These are phyloP conservation scores for Malurus splendens DNA, from an alignment of 2,797 vertebrate species.

Conservation along the genomic window DNA sequence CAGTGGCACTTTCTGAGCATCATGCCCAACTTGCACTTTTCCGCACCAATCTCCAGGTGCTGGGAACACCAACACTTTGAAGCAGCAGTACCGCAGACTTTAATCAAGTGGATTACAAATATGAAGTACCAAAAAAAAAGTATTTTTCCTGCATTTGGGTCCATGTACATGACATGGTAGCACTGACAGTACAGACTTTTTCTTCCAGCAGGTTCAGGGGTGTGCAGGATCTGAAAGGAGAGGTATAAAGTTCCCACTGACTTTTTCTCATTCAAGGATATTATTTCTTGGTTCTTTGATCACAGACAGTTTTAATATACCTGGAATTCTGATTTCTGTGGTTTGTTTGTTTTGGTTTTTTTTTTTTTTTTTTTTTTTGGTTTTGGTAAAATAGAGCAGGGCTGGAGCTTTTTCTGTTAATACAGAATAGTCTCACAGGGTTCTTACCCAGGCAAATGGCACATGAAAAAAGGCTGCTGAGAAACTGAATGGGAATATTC, in stretches of 20 bases:
- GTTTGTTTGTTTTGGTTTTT: not conserved
- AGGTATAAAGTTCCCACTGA: not conserved
- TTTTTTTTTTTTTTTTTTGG: too few relatives aligned
- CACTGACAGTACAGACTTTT: not conserved
- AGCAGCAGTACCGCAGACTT: not conserved
- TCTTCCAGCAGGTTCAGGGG: not conserved
- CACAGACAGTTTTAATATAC: not conserved
- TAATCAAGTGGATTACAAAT: not conserved
- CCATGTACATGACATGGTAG: not conserved
- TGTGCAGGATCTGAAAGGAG: not conserved
- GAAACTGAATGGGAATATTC: not conserved
- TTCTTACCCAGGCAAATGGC: not conserved
- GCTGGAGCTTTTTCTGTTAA: not conserved
- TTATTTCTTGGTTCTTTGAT: not conserved
- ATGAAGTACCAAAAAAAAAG: not conserved
- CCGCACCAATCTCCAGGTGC: not conserved
- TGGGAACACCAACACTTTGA: not conserved
- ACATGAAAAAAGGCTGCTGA: not conserved
- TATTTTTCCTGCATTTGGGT: not conserved
- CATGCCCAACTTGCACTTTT: not conserved
- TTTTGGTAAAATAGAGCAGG: not conserved
- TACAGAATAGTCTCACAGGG: not conserved
- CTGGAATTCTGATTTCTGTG: not conserved
- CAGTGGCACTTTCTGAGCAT: not conserved
- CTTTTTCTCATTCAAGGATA: not conserved